phyloP scores from a whole-genome alignment of 2,113 vertebrate genomes.

The Indri indri region DNA sequence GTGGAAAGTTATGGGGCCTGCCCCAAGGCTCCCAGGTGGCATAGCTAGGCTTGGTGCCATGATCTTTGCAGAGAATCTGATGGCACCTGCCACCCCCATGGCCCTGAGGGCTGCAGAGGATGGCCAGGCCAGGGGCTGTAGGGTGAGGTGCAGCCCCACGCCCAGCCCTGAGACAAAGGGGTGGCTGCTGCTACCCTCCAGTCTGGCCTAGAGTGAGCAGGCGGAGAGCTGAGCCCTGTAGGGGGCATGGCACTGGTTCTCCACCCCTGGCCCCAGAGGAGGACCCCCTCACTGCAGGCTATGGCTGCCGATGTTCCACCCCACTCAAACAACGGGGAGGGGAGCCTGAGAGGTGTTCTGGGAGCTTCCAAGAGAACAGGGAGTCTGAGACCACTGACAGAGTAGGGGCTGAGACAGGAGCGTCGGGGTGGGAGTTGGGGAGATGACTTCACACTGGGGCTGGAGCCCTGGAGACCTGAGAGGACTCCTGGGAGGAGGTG shows the following conservation, averaged over 20 bases:
- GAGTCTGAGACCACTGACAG: not conserved
- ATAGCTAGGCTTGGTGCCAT: not conserved
- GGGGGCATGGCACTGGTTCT: not conserved
- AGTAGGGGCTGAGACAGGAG: not conserved
- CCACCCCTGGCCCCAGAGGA: not conserved
- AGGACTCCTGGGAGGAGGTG: not conserved
- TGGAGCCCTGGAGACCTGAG: not conserved
- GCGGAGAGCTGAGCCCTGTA: not conserved
- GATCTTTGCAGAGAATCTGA: not conserved
- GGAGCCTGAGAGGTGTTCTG: not conserved
- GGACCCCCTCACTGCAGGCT: not conserved
- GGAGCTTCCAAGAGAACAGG: not conserved
- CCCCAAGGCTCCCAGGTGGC: not conserved
- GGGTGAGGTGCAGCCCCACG: not conserved
- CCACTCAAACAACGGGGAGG: not conserved
- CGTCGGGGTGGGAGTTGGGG: not conserved
- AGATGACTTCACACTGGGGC: not conserved
- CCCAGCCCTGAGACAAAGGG: not conserved
- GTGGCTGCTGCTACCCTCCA: not conserved
- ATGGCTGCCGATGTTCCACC: fast-evolving
- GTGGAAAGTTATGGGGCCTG: not conserved
- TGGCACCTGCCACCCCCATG: not conserved
- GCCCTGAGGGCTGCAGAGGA: not conserved
- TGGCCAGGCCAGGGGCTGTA: not conserved
- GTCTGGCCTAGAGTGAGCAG: not conserved